Base-by-base conservation (phyloP, 2,888 invertebrate species). In the Phalera bucephala region DNA sequence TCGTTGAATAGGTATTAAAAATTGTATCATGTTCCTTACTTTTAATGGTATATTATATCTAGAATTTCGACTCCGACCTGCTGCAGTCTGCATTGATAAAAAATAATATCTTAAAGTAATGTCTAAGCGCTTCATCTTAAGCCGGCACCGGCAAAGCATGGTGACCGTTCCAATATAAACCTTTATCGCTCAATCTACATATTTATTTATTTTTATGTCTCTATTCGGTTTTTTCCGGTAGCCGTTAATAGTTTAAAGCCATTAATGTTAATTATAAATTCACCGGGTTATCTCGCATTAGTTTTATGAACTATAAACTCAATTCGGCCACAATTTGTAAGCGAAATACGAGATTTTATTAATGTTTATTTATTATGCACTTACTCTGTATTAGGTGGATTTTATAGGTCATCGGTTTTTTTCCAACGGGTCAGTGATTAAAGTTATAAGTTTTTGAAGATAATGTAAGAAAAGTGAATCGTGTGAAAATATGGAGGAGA, bases 151-250 rank as follows among this genome's bases (percentile, higher is more conserved):
- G 53, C 52, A 66, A n/a, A 72, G 64, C 64, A 52, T 61, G 64
- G 63, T 62, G 67, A 67, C 78, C 65, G 13, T 10, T 80, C 71
- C 74, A 70, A 69, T 68, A 80, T 83, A 80, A 83, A 76, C 64
- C 44, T 68, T 80, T 80, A 86, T 85, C 85, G 54, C 52, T 54
- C 44, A 73, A 85, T 88, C 85, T 80, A 84, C 84, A 80, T 80
- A 83, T 83, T 78, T 87, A 85, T 85, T 85, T 84, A 87, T 84
- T 87, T 85, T 87, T 77, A 88, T 84, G 87, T 87, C 87, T 88
- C 77, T 80, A 89, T 89, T 78, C 80, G 74, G 67, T 72, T 77
- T 68, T 80, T 86, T 85, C 85, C 87, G 85, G 88, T 88, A 88
- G 87, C 88, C 58, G 77, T 84, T 86, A 87, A 86, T 86, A 88